Evolutionary conservation across 1,140 invertebrate genomes (phyloP), one percentile per base, ranked within the genome.

Genomic region (Paramacrobiotus metropolitanus): DNA sequence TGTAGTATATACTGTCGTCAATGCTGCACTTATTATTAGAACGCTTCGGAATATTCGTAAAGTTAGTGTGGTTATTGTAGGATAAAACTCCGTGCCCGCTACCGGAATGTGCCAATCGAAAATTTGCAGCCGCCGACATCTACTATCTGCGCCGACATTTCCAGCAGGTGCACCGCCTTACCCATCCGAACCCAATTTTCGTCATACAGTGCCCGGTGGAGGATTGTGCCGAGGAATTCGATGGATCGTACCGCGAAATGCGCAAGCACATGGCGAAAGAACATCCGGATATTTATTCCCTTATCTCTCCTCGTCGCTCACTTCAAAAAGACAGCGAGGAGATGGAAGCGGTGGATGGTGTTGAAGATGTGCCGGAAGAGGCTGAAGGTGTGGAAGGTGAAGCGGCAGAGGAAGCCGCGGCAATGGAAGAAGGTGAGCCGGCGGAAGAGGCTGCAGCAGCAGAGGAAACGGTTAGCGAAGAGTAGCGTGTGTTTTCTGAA

Each of bases 81-180:
- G 48, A 55, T 9, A 55, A 55, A 28, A 20, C 15, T 24, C 48
- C 48, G 24, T 55, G 48, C 24, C 48, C 48, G 48, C 24, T 55
- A 24, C 4, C 15, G 9, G 48, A 55, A 24, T 55, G 48, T 55
- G 48, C 48, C 4, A 4, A 28, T 4, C 48, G 48, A 24, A 55
- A 55, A 24, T 55, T 55, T 24, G 48, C 48, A 15, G 48, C 48
- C 24, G 15, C 48, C 48, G 48, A 55, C 48, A 55, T 55, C 15
- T 55, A 55, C 48, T 24, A 55, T 24, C 48, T 55, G 48, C 48
- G 48, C 9, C 48, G 48, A 15, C 48, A 55, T 24, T 55, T 55
- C 24, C 15, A 15, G 4, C 48, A 40, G 34, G 24, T 55, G 4
- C 48, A 55, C 48, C 48, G 48, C 15, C 48, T 55, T 15, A 55